These are phyloP conservation scores for Lethenteron reissneri DNA, from an alignment of 2,113 vertebrate species.

Conservation along the genomic window DNA sequence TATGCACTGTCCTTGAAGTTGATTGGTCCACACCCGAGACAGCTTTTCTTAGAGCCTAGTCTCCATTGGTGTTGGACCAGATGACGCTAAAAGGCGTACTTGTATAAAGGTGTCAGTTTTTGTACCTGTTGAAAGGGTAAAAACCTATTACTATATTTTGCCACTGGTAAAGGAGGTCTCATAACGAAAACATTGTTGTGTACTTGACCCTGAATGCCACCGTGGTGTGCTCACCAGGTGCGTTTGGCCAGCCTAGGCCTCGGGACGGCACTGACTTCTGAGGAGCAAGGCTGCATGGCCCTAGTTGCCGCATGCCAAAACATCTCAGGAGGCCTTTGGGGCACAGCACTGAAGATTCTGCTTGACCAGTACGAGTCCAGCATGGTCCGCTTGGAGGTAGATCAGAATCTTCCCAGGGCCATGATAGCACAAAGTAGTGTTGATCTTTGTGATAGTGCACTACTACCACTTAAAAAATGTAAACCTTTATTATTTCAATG, in stretches of 20 bases:
- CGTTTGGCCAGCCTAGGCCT: slow-evolving; percentile 68
- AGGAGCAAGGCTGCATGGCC: slow-evolving; percentile 46
- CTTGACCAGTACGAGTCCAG: slow-evolving; percentile 73
- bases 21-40: too few relatives aligned
- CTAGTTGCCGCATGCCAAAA: slow-evolving; percentile 73
- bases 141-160: too few relatives aligned
- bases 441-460: neutral
- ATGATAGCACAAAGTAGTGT: neutral
- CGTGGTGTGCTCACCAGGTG: slow-evolving; percentile 29
- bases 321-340: slow-evolving; percentile 92
- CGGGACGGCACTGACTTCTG: slow-evolving; percentile 53
- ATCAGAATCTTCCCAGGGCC: slow-evolving; percentile 6
- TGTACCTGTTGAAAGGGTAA: too few relatives aligned
- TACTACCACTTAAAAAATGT: neutral
- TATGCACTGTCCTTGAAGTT: too few relatives aligned
- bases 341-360: slow-evolving; percentile 63
- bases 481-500: too few relatives aligned
- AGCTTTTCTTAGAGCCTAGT: too few relatives aligned
- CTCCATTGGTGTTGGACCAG: too few relatives aligned
- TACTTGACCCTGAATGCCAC: neutral
- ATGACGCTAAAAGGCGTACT: too few relatives aligned
- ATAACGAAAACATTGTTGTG: neutral
- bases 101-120: too few relatives aligned
- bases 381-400: slow-evolving; percentile 79
- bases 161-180: too few relatives aligned